Evolutionary conservation across 2,113 vertebrate genomes (phyloP).

Genomic region (Silurus glanis): DNA sequence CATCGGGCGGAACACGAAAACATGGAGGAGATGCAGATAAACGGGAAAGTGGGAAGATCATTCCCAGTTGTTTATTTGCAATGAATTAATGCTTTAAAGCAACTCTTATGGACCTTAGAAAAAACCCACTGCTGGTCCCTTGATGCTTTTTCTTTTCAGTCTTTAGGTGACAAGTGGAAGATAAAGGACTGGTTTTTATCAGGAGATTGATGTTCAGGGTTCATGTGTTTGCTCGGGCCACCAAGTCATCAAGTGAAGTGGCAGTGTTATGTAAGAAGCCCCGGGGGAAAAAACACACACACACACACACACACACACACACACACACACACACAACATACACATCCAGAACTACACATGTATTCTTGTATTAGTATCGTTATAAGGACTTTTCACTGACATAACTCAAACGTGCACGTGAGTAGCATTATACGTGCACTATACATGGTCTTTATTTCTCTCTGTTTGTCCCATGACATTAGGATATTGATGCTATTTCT

Average conservation of each 20-base stretch:
- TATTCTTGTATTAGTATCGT: background rate
- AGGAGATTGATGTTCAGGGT: slow-evolving; percentile 44
- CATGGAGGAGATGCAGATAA: background rate
- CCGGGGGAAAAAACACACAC: background rate
- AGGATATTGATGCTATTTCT: too few species aligned
- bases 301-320: background rate
- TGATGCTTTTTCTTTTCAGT: slow-evolving; percentile 13
- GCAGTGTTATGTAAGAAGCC: slow-evolving; percentile 42
- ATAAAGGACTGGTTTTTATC: slow-evolving; percentile 37
- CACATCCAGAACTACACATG: background rate
- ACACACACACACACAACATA: background rate
- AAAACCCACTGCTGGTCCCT: background rate
- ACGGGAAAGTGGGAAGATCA: too few species aligned
- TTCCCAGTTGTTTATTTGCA: too few species aligned
- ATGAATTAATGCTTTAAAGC: background rate
- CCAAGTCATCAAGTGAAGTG: slow-evolving; percentile 44
- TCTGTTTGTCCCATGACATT: too few species aligned
- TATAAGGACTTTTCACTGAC: background rate
- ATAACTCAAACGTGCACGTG: background rate
- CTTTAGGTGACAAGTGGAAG: slow-evolving; percentile 36
- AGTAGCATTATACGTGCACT: background rate
- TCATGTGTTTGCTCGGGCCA: slow-evolving; percentile 24
- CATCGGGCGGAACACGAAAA: background rate
- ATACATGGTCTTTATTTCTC: too few species aligned
- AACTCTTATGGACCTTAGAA: background rate